Evolutionary conservation across 1,140 invertebrate genomes (phyloP).

Genomic region (Apocrypta bakeri): DNA sequence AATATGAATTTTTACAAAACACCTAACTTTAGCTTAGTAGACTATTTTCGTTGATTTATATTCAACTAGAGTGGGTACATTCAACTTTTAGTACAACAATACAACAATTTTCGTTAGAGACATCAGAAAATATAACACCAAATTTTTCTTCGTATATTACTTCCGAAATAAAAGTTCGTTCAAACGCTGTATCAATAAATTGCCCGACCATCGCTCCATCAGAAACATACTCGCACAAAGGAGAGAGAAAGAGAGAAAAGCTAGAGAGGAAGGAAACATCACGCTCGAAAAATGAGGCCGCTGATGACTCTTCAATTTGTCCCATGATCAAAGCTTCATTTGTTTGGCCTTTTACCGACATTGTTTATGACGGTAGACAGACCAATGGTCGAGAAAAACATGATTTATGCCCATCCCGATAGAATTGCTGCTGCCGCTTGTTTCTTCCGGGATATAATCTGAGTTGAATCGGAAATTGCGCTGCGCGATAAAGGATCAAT

Average conservation of each 20-base stretch:
- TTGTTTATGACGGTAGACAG: conserved; percentile 20
- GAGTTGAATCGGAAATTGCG: conserved; percentile 37
- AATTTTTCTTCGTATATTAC: too few species aligned
- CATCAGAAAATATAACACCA: too few species aligned
- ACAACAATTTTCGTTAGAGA: too few species aligned
- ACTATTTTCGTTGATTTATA: too few species aligned
- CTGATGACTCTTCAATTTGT: conserved; percentile 34
- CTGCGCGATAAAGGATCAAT: background rate
- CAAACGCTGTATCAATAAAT: conserved; percentile 12
- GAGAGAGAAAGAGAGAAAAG: background rate
- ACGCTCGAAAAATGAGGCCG: background rate
- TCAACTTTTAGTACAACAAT: too few species aligned
- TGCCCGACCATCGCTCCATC: background rate
- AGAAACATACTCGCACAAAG: background rate
- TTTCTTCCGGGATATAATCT: conserved; percentile 25
- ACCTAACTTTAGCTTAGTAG: too few species aligned
- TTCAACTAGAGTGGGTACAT: too few species aligned
- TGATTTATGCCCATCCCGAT: conserved; percentile 37
- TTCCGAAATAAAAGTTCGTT: background rate
- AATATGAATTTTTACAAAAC: too few species aligned
- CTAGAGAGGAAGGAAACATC: background rate
- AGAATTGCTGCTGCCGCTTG: conserved; percentile 12
- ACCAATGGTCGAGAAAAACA: conserved; percentile 14
- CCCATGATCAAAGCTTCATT: conserved; percentile 34
- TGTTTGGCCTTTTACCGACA: conserved; percentile 12